A percentile compares a stretch with the other conserved stretches of the same genome.
These are phyloP conservation scores for Ptychodera flava DNA, from an alignment of 35 echinoderm and acorn worm genomes.

Conservation along the genomic window DNA sequence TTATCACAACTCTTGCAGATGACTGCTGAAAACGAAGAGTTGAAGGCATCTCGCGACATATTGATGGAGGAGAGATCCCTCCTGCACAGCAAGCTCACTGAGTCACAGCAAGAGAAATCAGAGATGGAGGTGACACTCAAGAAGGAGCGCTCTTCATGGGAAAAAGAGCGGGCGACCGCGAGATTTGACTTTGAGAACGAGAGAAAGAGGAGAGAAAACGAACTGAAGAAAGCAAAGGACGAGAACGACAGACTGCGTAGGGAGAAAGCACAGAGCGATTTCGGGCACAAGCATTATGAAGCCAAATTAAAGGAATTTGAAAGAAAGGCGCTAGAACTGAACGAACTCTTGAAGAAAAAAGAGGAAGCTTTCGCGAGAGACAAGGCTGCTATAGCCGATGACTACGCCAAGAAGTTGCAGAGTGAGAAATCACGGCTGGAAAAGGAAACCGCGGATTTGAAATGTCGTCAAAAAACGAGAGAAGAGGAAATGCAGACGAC, in stretches of 20 bases:
- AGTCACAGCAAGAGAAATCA: slow-evolving; percentile 46
- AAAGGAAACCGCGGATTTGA: slow-evolving; percentile 31
- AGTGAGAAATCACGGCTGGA: slow-evolving; percentile 26
- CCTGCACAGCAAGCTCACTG: slow-evolving; percentile 58
- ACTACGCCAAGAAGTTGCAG: slow-evolving; percentile 30
- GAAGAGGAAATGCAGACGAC: slow-evolving; percentile 31
- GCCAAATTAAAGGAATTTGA: slow-evolving; percentile 44
- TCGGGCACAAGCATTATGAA: slow-evolving; percentile 3
- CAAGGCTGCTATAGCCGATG: slow-evolving; percentile 5
- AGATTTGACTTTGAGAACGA: not conserved
- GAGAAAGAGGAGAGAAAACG: slow-evolving; percentile 30
- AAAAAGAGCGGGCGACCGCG: slow-evolving; percentile 31
- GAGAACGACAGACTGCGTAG: not conserved
- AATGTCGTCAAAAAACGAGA: slow-evolving; percentile 4
- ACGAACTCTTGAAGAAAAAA: slow-evolving; percentile 44
- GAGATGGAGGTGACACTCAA: slow-evolving; percentile 44
- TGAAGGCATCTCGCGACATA: slow-evolving; percentile 84
- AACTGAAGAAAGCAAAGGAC: slow-evolving; percentile 52
- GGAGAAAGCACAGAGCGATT: not conserved
- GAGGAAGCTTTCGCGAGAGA: slow-evolving; percentile 13
- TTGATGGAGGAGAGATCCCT: slow-evolving; percentile 67
- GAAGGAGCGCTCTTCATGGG: slow-evolving; percentile 52
- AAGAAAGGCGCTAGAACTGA: slow-evolving; percentile 44
- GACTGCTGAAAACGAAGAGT: slow-evolving; percentile 84
- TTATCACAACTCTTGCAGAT: slow-evolving; percentile 31